Evolutionary conservation across 2,113 vertebrate species (phyloP).

Genomic region (Monopterus albus): DNA sequence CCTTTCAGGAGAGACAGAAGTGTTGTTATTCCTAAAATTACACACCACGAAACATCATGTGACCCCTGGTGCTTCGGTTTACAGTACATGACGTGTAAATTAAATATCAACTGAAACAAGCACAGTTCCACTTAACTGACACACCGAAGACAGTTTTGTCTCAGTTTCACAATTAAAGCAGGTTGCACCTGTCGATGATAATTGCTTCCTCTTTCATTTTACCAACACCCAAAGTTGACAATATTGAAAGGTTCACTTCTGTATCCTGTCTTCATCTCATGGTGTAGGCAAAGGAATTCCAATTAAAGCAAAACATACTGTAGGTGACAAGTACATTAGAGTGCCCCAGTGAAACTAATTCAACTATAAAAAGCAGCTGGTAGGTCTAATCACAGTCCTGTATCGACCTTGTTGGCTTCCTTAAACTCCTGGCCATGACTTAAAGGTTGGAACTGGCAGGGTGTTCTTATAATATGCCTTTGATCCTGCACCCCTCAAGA

Average conservation of each 20-base stretch:
- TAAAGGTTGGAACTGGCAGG: conserved; percentile 47
- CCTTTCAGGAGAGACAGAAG: background rate
- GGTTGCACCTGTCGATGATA: conserved; percentile 6
- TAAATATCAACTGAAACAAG: background rate
- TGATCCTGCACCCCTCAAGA: conserved; percentile 59
- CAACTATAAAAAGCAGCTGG: conserved; percentile 34
- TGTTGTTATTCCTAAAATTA: background rate
- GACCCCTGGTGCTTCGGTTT: background rate
- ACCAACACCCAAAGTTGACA: conserved; percentile 17
- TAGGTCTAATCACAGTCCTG: background rate
- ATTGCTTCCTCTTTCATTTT: conserved; percentile 5
- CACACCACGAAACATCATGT: background rate
- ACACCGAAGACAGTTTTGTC: background rate
- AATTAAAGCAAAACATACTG: conserved; percentile 40
- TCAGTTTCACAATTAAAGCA: conserved; percentile 9
- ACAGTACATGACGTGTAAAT: background rate
- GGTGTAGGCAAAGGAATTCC: conserved; percentile 1
- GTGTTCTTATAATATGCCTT: conserved; percentile 61
- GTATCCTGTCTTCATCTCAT: conserved; percentile 13
- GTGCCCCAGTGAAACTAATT: conserved; percentile 33
- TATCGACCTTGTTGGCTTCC: conserved; percentile 21
- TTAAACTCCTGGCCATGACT: conserved; percentile 30
- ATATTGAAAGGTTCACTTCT: conserved; percentile 10
- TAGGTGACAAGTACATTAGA: conserved; percentile 28
- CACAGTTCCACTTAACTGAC: conserved; percentile 10